Percentiles rank a stretch among this genome's conserved stretches.
phyloP scores from a whole-genome alignment of 2,888 invertebrate genomes.

The Drosophila prostipennis region DNA sequence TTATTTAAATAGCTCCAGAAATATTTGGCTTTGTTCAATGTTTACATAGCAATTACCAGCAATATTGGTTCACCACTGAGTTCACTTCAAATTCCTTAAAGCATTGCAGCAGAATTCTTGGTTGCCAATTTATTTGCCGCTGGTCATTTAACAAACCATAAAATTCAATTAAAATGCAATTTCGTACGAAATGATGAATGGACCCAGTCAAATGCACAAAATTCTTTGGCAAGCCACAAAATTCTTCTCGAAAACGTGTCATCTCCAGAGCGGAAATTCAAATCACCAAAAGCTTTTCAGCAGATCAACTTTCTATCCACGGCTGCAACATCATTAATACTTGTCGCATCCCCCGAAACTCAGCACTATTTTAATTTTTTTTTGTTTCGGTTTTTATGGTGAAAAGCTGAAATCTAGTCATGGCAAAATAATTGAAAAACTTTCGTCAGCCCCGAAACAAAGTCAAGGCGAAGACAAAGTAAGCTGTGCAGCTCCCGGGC shows the following conservation, averaged over 20 bases:
- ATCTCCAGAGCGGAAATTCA: conserved; percentile 38
- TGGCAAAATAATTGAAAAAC: conserved; percentile 72
- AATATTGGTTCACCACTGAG: conserved; percentile 13
- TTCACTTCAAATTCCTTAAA: conserved; percentile 9
- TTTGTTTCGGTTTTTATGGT: conserved; percentile 25
- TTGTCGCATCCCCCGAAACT: conserved; percentile 48
- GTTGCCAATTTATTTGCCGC: not conserved
- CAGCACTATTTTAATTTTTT: conserved; percentile 10
- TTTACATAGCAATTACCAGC: conserved; percentile 8
- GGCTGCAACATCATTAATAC: conserved; percentile 53
- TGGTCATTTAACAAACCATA: conserved; percentile 12
- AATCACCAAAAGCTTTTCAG: conserved; percentile 45
- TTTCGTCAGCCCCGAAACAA: conserved; percentile 44
- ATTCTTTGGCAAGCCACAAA: conserved; percentile 18
- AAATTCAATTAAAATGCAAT: conserved; percentile 34
- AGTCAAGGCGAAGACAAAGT: conserved; percentile 29
- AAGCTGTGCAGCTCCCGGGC: conserved; percentile 45
- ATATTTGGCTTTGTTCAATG: not conserved
- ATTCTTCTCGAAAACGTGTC: conserved; percentile 28
- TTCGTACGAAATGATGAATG: conserved; percentile 26
- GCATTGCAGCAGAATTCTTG: not conserved
- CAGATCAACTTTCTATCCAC: conserved; percentile 8
- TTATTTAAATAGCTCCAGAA: too few relatives aligned
- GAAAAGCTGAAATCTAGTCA: conserved; percentile 55
- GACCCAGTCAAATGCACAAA: conserved; percentile 10